phyloP scores from a whole-genome alignment of 2,113 vertebrate genomes.

The Mirounga angustirostris region DNA sequence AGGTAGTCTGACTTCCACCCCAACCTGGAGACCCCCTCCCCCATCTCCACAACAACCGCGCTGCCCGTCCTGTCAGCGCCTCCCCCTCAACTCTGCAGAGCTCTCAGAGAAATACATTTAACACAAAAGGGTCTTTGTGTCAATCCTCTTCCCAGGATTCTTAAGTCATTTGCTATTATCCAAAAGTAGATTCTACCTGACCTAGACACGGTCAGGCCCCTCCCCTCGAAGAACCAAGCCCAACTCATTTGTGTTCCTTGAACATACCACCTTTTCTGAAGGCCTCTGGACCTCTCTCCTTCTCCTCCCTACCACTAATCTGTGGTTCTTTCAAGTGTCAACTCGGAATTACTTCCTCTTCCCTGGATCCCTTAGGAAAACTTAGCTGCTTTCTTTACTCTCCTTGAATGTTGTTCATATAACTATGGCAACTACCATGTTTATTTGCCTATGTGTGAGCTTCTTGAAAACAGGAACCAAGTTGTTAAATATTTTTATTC shows the following conservation, averaged over 20 bases:
- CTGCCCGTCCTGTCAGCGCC: background rate
- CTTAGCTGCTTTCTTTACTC: background rate
- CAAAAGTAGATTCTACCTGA: background rate
- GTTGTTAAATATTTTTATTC: slow-evolving; percentile 2
- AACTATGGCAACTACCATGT: background rate
- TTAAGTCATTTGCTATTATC: background rate
- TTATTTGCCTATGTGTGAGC: slow-evolving; percentile 11
- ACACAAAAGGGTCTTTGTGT: background rate
- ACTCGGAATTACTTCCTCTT: background rate
- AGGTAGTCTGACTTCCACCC: rapidly evolving
- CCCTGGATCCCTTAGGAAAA: slow-evolving; percentile 1
- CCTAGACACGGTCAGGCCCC: background rate
- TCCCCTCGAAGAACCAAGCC: background rate
- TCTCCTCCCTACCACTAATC: background rate
- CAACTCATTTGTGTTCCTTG: background rate
- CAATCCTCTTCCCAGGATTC: background rate
- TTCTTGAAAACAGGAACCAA: slow-evolving; percentile 45
- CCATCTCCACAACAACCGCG: background rate
- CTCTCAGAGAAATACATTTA: background rate
- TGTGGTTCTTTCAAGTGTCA: background rate
- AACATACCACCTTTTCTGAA: background rate
- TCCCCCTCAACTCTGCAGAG: background rate
- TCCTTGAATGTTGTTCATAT: background rate
- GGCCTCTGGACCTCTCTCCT: background rate
- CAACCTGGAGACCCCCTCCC: background rate